These are phyloP conservation scores for Ctenochaetus hawaiiensis DNA, from an alignment of 2,797 vertebrate genomes.

Conservation along the genomic window DNA sequence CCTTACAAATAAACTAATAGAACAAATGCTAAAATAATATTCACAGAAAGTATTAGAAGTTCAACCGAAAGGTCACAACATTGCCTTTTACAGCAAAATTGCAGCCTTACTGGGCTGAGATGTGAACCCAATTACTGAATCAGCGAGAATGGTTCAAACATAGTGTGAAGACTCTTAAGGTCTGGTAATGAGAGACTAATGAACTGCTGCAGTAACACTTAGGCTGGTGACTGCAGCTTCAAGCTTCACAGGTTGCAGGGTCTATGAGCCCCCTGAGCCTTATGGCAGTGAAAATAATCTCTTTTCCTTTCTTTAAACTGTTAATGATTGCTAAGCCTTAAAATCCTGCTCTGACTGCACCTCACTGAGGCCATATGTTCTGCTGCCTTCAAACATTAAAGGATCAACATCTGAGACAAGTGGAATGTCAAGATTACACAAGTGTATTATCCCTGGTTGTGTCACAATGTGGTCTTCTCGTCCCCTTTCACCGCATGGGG, in stretches of 20 bases:
- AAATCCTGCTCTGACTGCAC: slow-evolving; percentile 44
- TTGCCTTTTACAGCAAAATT: slow-evolving; percentile 6
- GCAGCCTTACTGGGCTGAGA: slow-evolving; percentile 15
- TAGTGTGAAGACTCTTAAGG: slow-evolving; percentile 5
- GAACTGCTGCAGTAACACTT: slow-evolving; percentile 38
- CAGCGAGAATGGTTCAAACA: slow-evolving; percentile 10
- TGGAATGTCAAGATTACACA: slow-evolving; percentile 42
- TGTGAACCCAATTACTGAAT: slow-evolving; percentile 47
- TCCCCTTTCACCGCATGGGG: not conserved
- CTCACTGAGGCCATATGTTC: slow-evolving; percentile 67
- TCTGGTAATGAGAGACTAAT: slow-evolving; percentile 36
- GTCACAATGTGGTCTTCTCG: slow-evolving; percentile 6
- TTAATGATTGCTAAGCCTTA: slow-evolving; percentile 69
- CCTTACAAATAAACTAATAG: not conserved
- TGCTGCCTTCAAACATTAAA: slow-evolving; percentile 64
- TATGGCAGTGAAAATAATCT: slow-evolving; percentile 68
- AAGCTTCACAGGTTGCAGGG: slow-evolving; percentile 15
- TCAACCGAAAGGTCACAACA: not conserved
- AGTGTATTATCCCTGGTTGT: slow-evolving; percentile 30
- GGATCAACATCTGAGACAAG: slow-evolving; percentile 62
- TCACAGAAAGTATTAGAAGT: not conserved
- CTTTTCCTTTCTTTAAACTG: slow-evolving; percentile 73
- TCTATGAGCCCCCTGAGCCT: slow-evolving; percentile 26
- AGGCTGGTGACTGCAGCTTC: slow-evolving; percentile 22
- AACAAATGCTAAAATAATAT: not conserved